These are phyloP conservation scores for Sinocyclocheilus anshuiensis DNA, from an alignment of 2,113 vertebrate genomes.

Conservation along the genomic window DNA sequence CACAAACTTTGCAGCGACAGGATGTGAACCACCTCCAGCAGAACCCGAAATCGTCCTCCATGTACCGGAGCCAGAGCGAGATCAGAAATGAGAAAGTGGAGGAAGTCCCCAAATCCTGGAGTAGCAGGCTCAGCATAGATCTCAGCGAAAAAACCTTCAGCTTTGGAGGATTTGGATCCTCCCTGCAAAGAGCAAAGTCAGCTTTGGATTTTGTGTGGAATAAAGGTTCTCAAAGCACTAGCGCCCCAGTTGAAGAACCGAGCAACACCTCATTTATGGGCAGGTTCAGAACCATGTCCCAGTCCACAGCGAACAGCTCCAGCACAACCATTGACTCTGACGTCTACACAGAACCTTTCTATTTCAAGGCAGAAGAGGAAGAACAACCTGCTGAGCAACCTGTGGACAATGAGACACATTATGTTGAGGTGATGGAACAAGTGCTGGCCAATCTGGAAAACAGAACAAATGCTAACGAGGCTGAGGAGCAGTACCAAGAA, in stretches of 20 bases:
- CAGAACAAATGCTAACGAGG: slow-evolving; percentile 83
- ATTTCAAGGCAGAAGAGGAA: slow-evolving; percentile 83
- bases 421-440: slow-evolving; percentile 97
- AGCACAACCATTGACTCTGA: slow-evolving; percentile 86
- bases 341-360: slow-evolving; percentile 82
- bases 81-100: slow-evolving; percentile 86
- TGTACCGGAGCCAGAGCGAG: slow-evolving; percentile 94
- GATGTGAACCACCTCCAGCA: slow-evolving; percentile 83
- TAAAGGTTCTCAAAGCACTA: slow-evolving; percentile 86
- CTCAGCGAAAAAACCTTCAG: slow-evolving; percentile 94
- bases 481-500: slow-evolving; percentile 76
- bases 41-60: slow-evolving; percentile 81
- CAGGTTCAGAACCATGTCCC: slow-evolving; percentile 89
- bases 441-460: slow-evolving; percentile 97
- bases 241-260: slow-evolving; percentile 81
- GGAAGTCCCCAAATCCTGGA: slow-evolving; percentile 94
- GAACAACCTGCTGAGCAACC: slow-evolving; percentile 76
- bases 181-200: slow-evolving; percentile 91
- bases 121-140: slow-evolving; percentile 94
- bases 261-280: slow-evolving; percentile 90
- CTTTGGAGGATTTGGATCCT: slow-evolving; percentile 92
- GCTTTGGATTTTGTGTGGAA: slow-evolving; percentile 96
- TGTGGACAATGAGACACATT: slow-evolving; percentile 87
- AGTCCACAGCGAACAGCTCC: slow-evolving; percentile 87
- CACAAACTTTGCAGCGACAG: slow-evolving; percentile 51